These are phyloP conservation scores for Rhagologus leucostigma DNA, from an alignment of 2,113 vertebrate species.

Conservation along the genomic window DNA sequence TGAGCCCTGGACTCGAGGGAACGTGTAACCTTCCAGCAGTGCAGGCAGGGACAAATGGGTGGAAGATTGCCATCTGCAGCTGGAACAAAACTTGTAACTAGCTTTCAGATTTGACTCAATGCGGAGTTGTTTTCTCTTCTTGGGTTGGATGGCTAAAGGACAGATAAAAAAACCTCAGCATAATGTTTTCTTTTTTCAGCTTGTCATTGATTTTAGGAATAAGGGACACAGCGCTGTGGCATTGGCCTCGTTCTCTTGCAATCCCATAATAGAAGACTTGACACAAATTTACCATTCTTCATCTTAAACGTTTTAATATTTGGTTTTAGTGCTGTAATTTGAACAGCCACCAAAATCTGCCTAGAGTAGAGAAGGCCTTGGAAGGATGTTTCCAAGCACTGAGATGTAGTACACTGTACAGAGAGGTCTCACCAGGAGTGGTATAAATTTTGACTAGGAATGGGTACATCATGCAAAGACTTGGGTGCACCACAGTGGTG, in stretches of 20 bases:
- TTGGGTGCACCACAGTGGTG: not conserved
- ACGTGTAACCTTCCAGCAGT: not conserved
- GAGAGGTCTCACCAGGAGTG: not conserved
- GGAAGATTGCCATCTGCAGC: not conserved
- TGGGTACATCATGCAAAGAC: fast-evolving
- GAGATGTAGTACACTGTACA: not conserved
- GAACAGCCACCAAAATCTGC: not conserved
- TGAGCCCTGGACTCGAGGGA: not conserved
- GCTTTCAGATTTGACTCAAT: not conserved
- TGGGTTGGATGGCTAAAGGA: not conserved
- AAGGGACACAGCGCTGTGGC: not conserved
- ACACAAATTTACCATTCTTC: not conserved
- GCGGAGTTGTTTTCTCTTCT: not conserved
- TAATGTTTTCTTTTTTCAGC: not conserved
- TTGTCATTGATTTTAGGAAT: not conserved
- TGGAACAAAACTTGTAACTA: not conserved
- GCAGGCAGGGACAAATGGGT: not conserved
- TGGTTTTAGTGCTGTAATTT: not conserved
- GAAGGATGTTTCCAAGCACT: not conserved
- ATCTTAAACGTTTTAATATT: not conserved
- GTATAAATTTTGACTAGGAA: not conserved
- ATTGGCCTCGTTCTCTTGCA: not conserved
- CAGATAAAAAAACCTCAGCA: not conserved
- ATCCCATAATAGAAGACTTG: not conserved
- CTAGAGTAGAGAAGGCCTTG: not conserved